These are phyloP conservation scores for Megalurothrips usitatus DNA, from an alignment of 2,888 invertebrate species.

Conservation along the genomic window DNA sequence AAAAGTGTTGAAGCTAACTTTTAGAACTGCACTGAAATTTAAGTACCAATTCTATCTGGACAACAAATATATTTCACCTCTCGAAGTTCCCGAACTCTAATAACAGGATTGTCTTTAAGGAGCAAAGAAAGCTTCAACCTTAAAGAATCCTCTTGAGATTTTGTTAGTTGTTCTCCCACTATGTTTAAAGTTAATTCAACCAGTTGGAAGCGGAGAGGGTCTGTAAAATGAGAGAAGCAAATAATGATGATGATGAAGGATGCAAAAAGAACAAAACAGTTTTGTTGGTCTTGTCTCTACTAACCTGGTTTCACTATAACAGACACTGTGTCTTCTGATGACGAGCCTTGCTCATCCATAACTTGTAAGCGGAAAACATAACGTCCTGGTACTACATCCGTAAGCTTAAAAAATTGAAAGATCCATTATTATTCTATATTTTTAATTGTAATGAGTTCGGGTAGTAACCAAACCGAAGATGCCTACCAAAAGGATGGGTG, in stretches of 20 bases:
- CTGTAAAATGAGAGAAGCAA: conserved; percentile 45
- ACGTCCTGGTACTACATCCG: conserved; percentile 79
- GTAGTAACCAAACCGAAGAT: no score
- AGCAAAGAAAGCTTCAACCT: conserved; percentile 75
- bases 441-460: conserved; percentile 13
- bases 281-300: neutral
- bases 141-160: conserved; percentile 69
- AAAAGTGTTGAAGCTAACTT: neutral
- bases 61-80: conserved; percentile 45
- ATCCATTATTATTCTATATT: conserved; percentile 42
- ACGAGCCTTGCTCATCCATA: conserved; percentile 82
- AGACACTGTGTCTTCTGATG: conserved; percentile 75
- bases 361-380: conserved; percentile 88
- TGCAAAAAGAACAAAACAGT: neutral
- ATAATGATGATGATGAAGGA: conserved; percentile 31
- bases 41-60: neutral
- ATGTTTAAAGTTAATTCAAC: conserved; percentile 78
- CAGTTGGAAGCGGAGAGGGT: conserved; percentile 68
- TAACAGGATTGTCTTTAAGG: conserved; percentile 56
- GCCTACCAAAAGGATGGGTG: conserved; percentile 66
- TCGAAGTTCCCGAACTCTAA: conserved; percentile 44
- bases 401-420: conserved; percentile 52
- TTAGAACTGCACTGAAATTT: neutral
- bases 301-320: conserved; percentile 68
- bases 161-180: conserved; percentile 62